A percentile compares a stretch with the other conserved stretches of the same genome.
phyloP scores from a whole-genome alignment of 30 jellyfish, hydroid and myxozoan genomes.

The Clytia hemisphaerica region DNA sequence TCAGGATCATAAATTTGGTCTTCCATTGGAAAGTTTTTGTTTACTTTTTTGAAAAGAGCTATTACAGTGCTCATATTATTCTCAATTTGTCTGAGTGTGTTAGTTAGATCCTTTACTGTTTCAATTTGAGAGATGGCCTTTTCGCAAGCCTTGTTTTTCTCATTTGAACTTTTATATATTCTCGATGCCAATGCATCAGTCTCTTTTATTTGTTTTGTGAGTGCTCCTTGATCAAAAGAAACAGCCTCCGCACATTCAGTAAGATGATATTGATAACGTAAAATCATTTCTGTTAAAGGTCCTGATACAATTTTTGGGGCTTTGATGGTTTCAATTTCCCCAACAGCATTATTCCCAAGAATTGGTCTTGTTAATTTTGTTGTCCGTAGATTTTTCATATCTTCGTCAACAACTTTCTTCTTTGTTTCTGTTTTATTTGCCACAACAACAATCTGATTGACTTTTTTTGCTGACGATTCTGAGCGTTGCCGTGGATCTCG shows the following conservation, averaged over 20 bases:
- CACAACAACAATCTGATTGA: constrained; percentile 63
- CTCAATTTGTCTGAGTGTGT: constrained; percentile 41
- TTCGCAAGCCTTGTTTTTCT: constrained; percentile 53
- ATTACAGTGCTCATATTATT: constrained; percentile 42
- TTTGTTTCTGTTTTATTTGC: constrained; percentile 36
- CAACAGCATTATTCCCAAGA: constrained; percentile 36
- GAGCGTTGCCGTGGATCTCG: background rate
- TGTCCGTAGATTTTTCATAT: constrained; percentile 35
- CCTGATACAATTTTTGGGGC: constrained; percentile 53
- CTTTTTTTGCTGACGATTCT: constrained; percentile 33
- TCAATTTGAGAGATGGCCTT: constrained; percentile 33
- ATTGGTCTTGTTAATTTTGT: constrained; percentile 52
- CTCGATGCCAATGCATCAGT: constrained; percentile 41
- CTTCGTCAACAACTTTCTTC: constrained; percentile 28
- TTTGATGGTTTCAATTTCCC: constrained; percentile 30
- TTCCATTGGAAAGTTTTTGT: constrained; percentile 49
- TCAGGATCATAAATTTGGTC: constrained; percentile 39
- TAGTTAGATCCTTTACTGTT: constrained; percentile 51
- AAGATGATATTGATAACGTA: constrained; percentile 76
- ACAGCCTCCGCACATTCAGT: constrained; percentile 96
- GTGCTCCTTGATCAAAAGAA: constrained; percentile 82
- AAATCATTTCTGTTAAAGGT: constrained; percentile 69
- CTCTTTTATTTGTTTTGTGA: constrained; percentile 58
- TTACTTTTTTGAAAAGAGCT: constrained; percentile 36
- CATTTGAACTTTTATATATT: constrained; percentile 42